phyloP scores from a whole-genome alignment of 35 echinoderm and acorn worm genomes.

The Amphiura filiformis region DNA sequence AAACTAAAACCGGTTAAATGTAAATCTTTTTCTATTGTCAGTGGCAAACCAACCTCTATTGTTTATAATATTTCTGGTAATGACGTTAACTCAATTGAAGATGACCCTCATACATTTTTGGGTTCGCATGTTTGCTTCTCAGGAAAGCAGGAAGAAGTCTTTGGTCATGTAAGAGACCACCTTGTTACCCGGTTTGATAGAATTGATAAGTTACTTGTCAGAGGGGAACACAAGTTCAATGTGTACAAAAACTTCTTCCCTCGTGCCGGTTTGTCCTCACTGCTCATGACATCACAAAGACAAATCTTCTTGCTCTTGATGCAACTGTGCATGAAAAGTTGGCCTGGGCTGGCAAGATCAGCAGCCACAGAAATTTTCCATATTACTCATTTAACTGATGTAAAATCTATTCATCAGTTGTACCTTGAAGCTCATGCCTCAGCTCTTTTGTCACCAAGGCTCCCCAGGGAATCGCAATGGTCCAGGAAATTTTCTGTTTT shows the following conservation, averaged over 20 bases:
- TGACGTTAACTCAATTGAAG: neutral
- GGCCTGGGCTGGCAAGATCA: neutral
- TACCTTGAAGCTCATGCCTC: neutral
- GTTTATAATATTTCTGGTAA: neutral
- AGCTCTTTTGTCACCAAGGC: neutral
- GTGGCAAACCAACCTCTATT: neutral
- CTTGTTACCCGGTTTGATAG: neutral
- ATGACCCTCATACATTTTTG: neutral
- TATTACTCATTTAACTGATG: neutral
- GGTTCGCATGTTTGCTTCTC: neutral
- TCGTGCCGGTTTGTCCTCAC: neutral
- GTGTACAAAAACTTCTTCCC: constrained; percentile 1
- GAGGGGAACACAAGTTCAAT: neutral
- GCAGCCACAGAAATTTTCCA: neutral
- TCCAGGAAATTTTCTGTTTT: too few relatives aligned
- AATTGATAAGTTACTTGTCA: neutral
- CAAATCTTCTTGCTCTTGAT: neutral
- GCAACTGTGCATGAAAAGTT: neutral
- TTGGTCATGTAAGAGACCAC: neutral
- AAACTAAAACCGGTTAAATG: neutral
- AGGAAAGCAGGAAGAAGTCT: neutral
- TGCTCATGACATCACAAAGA: neutral
- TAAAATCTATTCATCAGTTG: neutral
- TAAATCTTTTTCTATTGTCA: neutral
- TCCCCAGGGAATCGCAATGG: neutral